Evolutionary conservation across 2,797 vertebrate genomes (phyloP).

Genomic region (Sylvilagus floridanus): DNA sequence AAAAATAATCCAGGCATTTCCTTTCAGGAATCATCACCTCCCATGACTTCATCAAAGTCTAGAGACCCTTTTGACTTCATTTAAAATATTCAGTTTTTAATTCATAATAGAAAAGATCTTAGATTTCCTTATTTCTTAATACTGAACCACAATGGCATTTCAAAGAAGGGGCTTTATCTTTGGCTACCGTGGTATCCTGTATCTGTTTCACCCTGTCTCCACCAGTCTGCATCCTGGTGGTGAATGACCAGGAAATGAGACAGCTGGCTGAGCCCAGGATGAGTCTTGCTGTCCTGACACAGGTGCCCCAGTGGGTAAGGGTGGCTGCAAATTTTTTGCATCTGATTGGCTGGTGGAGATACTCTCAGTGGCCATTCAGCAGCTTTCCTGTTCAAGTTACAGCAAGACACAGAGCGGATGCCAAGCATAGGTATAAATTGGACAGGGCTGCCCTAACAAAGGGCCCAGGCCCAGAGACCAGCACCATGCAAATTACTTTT

Average conservation of each 20-base stretch:
- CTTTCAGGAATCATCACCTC: background rate
- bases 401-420: fast-evolving
- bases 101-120: background rate
- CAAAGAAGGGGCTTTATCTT: fast-evolving
- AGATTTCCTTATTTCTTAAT: background rate
- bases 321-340: background rate
- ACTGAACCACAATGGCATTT: background rate
- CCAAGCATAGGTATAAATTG: background rate
- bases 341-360: background rate
- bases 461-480: background rate
- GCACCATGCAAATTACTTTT: background rate
- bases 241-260: background rate
- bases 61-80: background rate
- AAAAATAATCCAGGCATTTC: background rate
- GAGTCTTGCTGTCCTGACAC: fast-evolving
- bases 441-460: background rate
- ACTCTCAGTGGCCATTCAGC: background rate
- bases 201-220: no score
- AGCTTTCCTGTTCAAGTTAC: background rate
- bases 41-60: background rate
- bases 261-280: background rate
- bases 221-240: background rate
- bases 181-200: background rate
- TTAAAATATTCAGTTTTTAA: background rate
- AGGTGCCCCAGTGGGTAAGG: no score